Evolutionary conservation across 1,140 invertebrate genomes (phyloP), one percentile per base, ranked within the genome.

Genomic region (Vollenhovia emeryi): DNA sequence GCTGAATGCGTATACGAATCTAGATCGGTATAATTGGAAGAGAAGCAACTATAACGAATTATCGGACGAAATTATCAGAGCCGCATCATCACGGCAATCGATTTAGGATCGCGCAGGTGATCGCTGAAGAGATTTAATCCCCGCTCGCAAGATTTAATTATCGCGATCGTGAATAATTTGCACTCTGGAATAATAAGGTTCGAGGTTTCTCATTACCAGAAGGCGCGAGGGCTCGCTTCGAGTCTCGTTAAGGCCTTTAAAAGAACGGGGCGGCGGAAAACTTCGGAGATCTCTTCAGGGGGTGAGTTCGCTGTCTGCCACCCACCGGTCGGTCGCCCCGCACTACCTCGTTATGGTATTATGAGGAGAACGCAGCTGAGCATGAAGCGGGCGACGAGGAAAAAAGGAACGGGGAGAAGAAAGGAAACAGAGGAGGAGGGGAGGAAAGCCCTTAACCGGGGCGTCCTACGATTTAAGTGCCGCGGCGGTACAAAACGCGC

Each of bases 321-420:
- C 52, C 68, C 64, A 66, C 21, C 33, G 36, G 33, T 64, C 60
- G 33, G 50, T 7, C 50, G 80, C 64, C 40, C 85, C 82, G 48
- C 83, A 69, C 43, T 36, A 89, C 74, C 86, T 89, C 86, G 87
- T 89, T 89, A 89, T 88, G 86, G 84, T 88, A 89, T 89, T 89
- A 89, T 80, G 86, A 88, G 83, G 69, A 71, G 86, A 89, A 88
- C 83, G 82, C 87, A 74, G 84, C 86, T 88, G 87, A 89, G 84
- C 74, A 57, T 62, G 57, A 75, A 75, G 69, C 80, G 9, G 69
- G 24, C 73, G 76, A 69, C 59, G 50, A 43, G 6, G 57, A 36
- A 52, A 50, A 71, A 66, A 43, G 9, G 5, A 57, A 59, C 40
- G 6, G 48, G 50, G 13, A 48, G 27, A 57, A 59, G 50, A 69